Evolutionary conservation across 2,797 vertebrate genomes (phyloP).

Genomic region (Semaprochilodus insignis): DNA sequence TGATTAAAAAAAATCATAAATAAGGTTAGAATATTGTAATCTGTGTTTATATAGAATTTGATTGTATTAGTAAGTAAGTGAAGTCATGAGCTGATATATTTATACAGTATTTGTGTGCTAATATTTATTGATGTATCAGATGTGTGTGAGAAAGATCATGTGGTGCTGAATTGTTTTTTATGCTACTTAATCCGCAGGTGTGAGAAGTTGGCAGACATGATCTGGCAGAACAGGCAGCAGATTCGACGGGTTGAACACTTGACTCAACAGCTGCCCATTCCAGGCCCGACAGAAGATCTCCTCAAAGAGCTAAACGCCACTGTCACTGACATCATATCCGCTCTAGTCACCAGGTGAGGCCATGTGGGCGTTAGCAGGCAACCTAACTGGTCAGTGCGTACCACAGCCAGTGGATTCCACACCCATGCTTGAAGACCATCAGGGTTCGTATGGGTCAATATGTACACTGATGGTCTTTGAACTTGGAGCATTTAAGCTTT

Average conservation of each 20-base stretch:
- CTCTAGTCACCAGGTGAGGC: slow-evolving; percentile 82
- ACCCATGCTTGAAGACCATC: too few species aligned
- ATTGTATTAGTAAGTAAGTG: too few species aligned
- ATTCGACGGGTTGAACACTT: slow-evolving; percentile 90
- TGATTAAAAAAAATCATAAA: too few species aligned
- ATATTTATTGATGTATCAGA: too few species aligned
- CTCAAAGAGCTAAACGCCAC: slow-evolving; percentile 88
- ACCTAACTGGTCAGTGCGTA: not conserved
- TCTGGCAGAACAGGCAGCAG: slow-evolving; percentile 96
- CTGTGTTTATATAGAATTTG: too few species aligned
- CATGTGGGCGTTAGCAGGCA: not conserved
- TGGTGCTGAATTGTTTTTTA: not conserved
- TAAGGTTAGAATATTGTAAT: too few species aligned
- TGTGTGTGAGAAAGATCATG: too few species aligned
- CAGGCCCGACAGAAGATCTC: slow-evolving; percentile 90
- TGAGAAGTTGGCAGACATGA: slow-evolving; percentile 90
- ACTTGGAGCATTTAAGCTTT: too few species aligned
- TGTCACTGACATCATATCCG: slow-evolving; percentile 94
- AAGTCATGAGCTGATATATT: too few species aligned
- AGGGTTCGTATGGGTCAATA: too few species aligned
- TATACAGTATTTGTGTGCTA: too few species aligned
- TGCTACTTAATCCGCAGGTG: slow-evolving; percentile 78
- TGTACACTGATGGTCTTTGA: too few species aligned
- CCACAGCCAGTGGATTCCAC: not conserved
- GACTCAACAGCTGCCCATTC: slow-evolving; percentile 92